Conservation (phyloP, 2,797 vertebrate genomes). For the Coendou prehensilis region DNA sequence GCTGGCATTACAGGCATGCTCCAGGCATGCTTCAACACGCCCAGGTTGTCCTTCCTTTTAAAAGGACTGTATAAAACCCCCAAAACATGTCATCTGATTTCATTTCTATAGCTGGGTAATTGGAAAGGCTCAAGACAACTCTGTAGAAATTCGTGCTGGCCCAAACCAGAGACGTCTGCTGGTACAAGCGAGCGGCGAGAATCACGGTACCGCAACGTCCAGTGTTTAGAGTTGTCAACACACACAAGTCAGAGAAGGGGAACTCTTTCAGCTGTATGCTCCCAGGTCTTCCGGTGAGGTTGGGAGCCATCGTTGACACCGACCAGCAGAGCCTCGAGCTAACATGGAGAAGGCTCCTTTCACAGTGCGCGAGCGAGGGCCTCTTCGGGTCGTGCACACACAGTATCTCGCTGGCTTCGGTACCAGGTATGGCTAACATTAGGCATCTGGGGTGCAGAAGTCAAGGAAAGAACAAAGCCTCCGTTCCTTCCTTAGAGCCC, state of each 20-base stretch:
- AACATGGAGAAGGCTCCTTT: background rate
- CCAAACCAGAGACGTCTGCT: background rate
- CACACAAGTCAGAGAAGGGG: background rate
- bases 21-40: background rate
- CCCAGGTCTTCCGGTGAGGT: background rate
- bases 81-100: background rate
- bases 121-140: background rate
- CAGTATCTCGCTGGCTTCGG: background rate
- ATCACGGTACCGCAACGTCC: background rate
- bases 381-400: background rate
- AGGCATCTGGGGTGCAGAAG: background rate
- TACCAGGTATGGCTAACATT: background rate
- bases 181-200: background rate
- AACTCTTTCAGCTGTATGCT: background rate
- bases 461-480: background rate
- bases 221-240: background rate
- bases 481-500: background rate
- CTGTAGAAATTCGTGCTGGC: background rate
- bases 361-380: background rate
- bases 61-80: conserved; percentile 4
- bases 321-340: background rate
- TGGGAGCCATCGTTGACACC: background rate
- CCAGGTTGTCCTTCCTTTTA: background rate
- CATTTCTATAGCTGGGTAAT: background rate
- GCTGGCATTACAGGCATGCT: background rate